These are phyloP conservation scores for Chironomus riparius DNA, from an alignment of 2,888 invertebrate genomes.

Conservation along the genomic window DNA sequence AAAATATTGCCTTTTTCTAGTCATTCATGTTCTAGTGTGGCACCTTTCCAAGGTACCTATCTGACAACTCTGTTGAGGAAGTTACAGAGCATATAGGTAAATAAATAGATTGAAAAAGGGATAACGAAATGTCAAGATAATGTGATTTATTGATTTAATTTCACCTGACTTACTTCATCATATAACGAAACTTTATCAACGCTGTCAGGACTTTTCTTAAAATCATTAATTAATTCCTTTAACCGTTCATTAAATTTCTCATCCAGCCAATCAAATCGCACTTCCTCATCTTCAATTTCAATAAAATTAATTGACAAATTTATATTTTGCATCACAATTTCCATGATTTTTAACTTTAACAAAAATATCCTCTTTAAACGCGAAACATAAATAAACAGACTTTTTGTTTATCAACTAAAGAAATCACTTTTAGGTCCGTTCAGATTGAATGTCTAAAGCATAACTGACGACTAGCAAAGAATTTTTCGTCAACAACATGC, in stretches of 20 bases:
- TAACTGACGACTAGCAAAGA: too few species aligned
- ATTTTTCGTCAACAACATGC: too few species aligned
- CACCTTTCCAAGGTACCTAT: too few species aligned
- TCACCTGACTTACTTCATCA: background rate
- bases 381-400: background rate
- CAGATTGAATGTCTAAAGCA: too few species aligned
- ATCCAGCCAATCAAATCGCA: background rate
- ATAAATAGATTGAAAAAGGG: background rate
- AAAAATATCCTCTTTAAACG: background rate
- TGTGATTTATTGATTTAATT: background rate
- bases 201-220: background rate
- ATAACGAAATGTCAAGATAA: background rate
- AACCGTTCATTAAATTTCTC: background rate
- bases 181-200: background rate
- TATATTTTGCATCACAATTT: background rate
- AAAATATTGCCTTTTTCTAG: too few species aligned
- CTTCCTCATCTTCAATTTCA: background rate
- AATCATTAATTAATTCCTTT: background rate
- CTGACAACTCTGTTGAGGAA: too few species aligned
- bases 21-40: too few species aligned
- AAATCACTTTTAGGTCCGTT: too few species aligned
- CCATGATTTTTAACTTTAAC: constrained; percentile 1
- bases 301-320: constrained; percentile 13
- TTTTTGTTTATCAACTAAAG: background rate
- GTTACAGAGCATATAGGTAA: background rate